A percentile compares a stretch with the other conserved stretches of the same genome.
These are phyloP conservation scores for Steatornis caripensis DNA, from an alignment of 2,113 vertebrate genomes.

Conservation along the genomic window DNA sequence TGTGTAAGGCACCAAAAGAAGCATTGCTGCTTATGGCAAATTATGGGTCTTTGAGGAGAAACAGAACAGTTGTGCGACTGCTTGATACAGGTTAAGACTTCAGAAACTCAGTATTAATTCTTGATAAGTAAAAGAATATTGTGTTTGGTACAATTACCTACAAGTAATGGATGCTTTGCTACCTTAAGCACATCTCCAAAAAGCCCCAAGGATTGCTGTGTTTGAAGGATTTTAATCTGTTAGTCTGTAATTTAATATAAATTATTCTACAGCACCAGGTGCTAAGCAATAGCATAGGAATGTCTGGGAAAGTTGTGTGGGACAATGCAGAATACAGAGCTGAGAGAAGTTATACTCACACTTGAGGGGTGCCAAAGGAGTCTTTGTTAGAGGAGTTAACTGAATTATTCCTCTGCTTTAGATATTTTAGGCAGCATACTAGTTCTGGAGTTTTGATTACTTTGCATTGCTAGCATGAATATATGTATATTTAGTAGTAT, in stretches of 20 bases:
- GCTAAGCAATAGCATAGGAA: not conserved
- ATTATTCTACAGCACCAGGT: not conserved
- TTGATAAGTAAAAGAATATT: not conserved
- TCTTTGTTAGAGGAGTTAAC: not conserved
- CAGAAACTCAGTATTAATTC: not conserved
- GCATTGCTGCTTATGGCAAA: not conserved
- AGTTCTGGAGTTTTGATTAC: not conserved
- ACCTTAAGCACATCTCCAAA: not conserved
- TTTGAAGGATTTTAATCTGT: not conserved
- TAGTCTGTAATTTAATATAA: not conserved
- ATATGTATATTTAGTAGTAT: not conserved
- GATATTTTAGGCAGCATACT: not conserved
- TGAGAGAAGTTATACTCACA: not conserved
- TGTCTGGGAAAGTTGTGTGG: not conserved
- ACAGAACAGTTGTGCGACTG: not conserved
- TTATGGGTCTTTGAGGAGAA: not conserved
- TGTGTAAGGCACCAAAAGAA: not conserved
- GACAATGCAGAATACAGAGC: not conserved
- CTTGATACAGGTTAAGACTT: not conserved
- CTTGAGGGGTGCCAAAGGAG: not conserved
- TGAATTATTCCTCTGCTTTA: not conserved
- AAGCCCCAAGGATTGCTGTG: not conserved
- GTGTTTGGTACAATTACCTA: not conserved
- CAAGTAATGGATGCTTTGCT: not conserved
- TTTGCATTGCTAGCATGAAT: not conserved